Evolutionary conservation across 2,113 vertebrate genomes (phyloP), one percentile per base, ranked within the genome.

Genomic region (Burhinus bistriatus): DNA sequence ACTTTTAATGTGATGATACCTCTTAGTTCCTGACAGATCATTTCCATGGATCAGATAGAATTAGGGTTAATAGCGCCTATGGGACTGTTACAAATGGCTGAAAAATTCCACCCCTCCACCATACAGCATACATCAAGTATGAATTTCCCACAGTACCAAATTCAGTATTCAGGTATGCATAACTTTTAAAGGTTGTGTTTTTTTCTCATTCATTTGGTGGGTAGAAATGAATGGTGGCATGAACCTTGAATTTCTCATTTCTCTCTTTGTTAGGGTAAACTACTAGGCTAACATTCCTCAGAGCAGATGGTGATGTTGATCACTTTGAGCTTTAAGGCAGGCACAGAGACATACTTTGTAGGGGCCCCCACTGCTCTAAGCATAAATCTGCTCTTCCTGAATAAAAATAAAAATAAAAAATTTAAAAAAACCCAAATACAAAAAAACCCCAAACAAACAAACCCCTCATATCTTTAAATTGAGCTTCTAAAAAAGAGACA

Each of bases 21-120:
- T 84, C 38, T 90, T 88, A 70, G 44, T 17, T 92, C 89, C 45
- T 93, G 94, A 88, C 68, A 96, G 93, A 85, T 97, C 18, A 90
- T 96, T 97, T 96, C 81, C 27, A 3, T 72, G 45, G 95, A 61
- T 71, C 9, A 6, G 1, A 36, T 54, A 62, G 82, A 93, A 55
- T 11, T 3, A 2, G 59, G 26, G 34, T 55, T 27, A 54, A 45
- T 62, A 61, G 40, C 62, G n/a, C 52, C 17, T 29, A 72, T 11
- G 12, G 85, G 29, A 61, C 42, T 81, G 25, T 55, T n/a, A 55
- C 19, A 89, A 89, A 94, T 73, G 62, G 44, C 64, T 86, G 19
- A 61, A 62, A 77, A 85, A 88, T 81, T 65, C 89, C 80, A 73
- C 27, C 54, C 34, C n/a, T 89, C 61, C 42, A 64, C 68, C 90